phyloP scores from a whole-genome alignment of 2,888 invertebrate genomes.

The Hofmannophila pseudospretella region DNA sequence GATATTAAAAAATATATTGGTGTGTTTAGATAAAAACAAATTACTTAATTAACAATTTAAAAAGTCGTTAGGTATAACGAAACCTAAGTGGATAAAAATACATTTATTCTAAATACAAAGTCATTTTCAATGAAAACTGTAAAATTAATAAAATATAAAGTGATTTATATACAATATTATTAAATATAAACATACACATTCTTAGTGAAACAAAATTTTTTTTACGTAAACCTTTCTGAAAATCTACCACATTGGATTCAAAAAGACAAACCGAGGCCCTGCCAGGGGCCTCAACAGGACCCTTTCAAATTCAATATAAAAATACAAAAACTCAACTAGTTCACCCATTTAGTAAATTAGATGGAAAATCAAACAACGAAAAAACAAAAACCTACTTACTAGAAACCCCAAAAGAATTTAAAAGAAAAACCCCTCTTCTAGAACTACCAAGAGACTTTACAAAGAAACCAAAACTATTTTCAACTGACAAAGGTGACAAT shows the following conservation, averaged over 20 bases:
- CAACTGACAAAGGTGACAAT: slow-evolving; percentile 8
- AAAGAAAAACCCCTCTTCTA: slow-evolving; percentile 50
- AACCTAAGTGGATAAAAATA: no score
- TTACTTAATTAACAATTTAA: no score
- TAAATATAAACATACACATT: no score
- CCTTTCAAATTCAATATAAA: slow-evolving; percentile 15
- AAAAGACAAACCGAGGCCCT: slow-evolving; percentile 49
- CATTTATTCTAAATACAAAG: no score
- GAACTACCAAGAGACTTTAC: slow-evolving; percentile 48
- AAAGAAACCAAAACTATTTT: slow-evolving; percentile 53
- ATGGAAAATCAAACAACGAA: slow-evolving; percentile 12
- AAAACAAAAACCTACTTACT: slow-evolving; percentile 47
- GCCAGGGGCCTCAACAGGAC: slow-evolving; percentile 42
- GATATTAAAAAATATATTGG: no score
- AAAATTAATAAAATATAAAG: no score
- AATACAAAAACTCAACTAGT: slow-evolving; percentile 52
- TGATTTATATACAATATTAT: no score
- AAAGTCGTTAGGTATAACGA: no score
- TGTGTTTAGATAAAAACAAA: no score
- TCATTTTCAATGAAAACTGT: no score
- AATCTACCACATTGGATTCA: slow-evolving; percentile 65
- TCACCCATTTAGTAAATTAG: slow-evolving; percentile 38
- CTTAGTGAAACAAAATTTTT: background rate
- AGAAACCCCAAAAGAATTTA: slow-evolving; percentile 60
- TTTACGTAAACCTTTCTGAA: slow-evolving; percentile 5